These are phyloP conservation scores for Machaerirhynchus nigripectus DNA, from an alignment of 2,113 vertebrate species.

Conservation along the genomic window DNA sequence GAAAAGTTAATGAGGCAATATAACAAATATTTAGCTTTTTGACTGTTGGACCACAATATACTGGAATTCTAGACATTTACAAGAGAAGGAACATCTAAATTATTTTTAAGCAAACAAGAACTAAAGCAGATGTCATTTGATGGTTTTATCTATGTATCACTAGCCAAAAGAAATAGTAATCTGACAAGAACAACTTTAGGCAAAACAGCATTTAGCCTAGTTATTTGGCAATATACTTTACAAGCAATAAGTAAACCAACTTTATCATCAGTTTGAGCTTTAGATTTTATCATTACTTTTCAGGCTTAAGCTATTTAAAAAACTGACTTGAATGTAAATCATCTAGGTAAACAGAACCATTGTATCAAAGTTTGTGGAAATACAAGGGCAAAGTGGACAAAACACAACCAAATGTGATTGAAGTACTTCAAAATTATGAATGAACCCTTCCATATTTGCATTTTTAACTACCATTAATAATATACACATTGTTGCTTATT, in stretches of 20 bases:
- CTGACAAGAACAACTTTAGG: neutral
- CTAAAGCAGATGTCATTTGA: conserved; percentile 10
- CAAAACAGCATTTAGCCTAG: neutral
- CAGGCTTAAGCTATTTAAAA: neutral
- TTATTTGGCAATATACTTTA: neutral
- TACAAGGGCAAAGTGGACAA: neutral
- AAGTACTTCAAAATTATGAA: neutral
- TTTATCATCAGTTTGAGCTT: neutral
- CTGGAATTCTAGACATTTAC: neutral
- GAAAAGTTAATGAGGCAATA: neutral
- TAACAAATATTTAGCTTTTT: neutral
- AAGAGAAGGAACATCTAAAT: neutral
- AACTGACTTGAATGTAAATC: neutral
- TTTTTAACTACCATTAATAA: neutral
- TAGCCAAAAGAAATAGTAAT: conserved; percentile 31
- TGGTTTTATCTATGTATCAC: neutral
- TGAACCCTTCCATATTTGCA: neutral
- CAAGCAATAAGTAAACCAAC: neutral
- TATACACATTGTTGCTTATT: neutral
- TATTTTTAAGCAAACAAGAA: conserved; percentile 24
- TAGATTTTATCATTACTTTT: neutral
- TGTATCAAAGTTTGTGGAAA: neutral
- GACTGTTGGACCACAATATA: neutral
- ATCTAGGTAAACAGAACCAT: neutral
- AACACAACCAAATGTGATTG: neutral